Evolutionary conservation across 1,140 invertebrate species (phyloP), one percentile per base, ranked within the genome.

Genomic region (Drosophila bipectinata): DNA sequence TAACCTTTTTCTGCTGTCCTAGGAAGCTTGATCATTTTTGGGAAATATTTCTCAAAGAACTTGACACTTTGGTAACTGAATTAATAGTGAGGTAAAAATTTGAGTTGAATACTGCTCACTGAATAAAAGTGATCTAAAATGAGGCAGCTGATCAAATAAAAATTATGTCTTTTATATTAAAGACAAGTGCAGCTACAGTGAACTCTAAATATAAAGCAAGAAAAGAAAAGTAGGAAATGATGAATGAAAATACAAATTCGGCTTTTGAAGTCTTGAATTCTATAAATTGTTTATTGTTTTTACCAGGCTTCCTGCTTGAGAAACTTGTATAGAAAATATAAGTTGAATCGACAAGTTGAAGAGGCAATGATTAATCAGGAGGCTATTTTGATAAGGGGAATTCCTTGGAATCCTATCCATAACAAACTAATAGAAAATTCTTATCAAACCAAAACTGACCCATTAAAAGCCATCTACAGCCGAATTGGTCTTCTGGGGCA

Each of bases 91-190:
- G 10, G 18, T 15, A 4, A 18, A 69, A 18, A 39, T 21, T 10
- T 8, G 8, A 44, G 14, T 21, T 49, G 26, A 28, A 28, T 21
- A 41, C 18, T 21, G 9, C 6, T 4, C 26, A 57, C 39, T 10
- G 4, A 32, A 53, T 14, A 8, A 21, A 34, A 8, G 51, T 53
- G 32, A 18, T 63, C 5, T 37, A 32, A 39, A 67, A n/a, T 9
- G 26, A 9, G 45, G 12, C 67, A 69, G 44, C 52, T 71, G 67
- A 30, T 57, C 32, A 71, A 71, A 71, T 44, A 71, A 15, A 49
- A 32, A 41, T 24, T 41, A 69, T 30, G 59, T 44, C 18, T 34
- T 56, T 30, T 48, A 68, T 53, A 28, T 44, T 21, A 8, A n/a
- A 53, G 8, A 7, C 18, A 28, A 21, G 5, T n/a, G 8, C 7